Evolutionary conservation across 2,888 invertebrate species (phyloP), one percentile per base, ranked within the genome.

Genomic region (Tiliacea aurago): DNA sequence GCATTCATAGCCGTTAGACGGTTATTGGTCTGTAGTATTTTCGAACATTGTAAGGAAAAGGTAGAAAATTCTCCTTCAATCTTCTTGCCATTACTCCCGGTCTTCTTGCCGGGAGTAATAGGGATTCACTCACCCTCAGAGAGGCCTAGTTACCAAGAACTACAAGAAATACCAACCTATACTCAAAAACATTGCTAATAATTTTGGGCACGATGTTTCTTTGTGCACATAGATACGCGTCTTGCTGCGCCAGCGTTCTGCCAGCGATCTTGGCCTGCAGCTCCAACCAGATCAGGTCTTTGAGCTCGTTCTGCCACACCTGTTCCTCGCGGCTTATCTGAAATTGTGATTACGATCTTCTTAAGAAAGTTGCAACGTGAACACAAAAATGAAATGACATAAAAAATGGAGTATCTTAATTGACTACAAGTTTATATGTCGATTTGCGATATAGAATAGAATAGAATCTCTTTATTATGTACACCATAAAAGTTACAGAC

Each of bases 231-330:
- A 99, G 95, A 91, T 97, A 98, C 73, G 97, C 97, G 92, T 99
- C 98, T 93, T 98, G 98, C 87, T 98, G 98, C 68, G 97, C 97
- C 28, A 97, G 97, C 1, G 97, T 97, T 63, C 98, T 97, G 81
- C 98, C 98, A 0, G 98, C 98, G 83, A 98, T 97, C 96, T 97
- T 97, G 0, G 99, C 99, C 93, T 98, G 98, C 79, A 99, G 95
- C 95, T 99, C 99, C 86, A 99, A 93, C 99, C 99, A 99, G 86
- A 99, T 98, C 85, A 98, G 96, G 94, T 99, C 99, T 93, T 98
- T 98, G 66, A 98, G 94, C 95, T 98, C 98, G 85, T 98, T 98
- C 93, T 98, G 98, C 98, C 98, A 99, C 59, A 98, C 96, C 78
- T 98, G 97, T 91, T 99, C 98, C 92, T 99, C 99, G 83, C 97